A percentile compares a stretch with the other conserved stretches of the same genome.
phyloP scores from a whole-genome alignment of 2,888 invertebrate genomes.

The Candidula unifasciata region DNA sequence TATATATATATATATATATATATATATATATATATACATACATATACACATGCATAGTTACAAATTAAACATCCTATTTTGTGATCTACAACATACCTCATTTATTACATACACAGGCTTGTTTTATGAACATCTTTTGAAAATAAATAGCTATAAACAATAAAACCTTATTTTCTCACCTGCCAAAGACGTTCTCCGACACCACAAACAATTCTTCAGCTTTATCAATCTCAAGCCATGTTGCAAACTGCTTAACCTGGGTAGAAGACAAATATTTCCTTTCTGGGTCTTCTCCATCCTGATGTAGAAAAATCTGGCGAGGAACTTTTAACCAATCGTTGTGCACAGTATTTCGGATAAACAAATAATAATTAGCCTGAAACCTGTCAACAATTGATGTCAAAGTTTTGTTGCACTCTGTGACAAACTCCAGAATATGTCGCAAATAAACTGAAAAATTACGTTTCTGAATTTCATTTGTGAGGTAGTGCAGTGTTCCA shows the following conservation, averaged over 20 bases:
- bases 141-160: too few relatives aligned
- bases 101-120: too few relatives aligned
- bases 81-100: too few relatives aligned
- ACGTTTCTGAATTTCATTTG: constrained; percentile 56
- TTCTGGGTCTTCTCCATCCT: constrained; percentile 59
- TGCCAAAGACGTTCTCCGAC: constrained; percentile 58
- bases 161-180: constrained; percentile 51
- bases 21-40: too few relatives aligned
- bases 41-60: too few relatives aligned
- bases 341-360: constrained; percentile 65
- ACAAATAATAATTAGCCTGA: constrained; percentile 63
- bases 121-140: too few relatives aligned
- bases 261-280: constrained; percentile 54
- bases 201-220: constrained; percentile 64
- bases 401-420: constrained; percentile 65
- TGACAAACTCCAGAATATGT: constrained; percentile 63
- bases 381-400: constrained; percentile 61
- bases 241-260: constrained; percentile 63
- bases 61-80: too few relatives aligned
- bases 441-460: constrained; percentile 57
- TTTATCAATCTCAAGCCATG: constrained; percentile 71
- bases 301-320: constrained; percentile 64
- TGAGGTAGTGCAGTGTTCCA: constrained; percentile 57
- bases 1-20: too few relatives aligned
- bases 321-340: constrained; percentile 74